Base-by-base conservation (phyloP, 2,888 invertebrate genomes). In the Heteromyza rotundicornis region DNA sequence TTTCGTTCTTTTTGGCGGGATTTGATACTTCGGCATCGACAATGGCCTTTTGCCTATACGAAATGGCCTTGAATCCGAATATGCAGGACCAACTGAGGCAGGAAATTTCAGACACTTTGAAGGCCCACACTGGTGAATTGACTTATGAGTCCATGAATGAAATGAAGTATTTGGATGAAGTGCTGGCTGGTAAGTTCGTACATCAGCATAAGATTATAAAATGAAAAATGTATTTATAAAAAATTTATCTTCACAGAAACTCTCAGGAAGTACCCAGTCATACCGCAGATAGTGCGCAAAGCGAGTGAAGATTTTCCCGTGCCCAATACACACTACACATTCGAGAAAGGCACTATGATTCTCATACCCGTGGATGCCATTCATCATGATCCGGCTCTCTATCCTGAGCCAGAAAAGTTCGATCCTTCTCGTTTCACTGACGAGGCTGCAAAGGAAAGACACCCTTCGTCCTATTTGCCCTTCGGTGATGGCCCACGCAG, bases 341-440 rank as follows among this genome's bases (percentile, higher is more conserved):
- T 87, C 59, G 85, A 86, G 47, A 81, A 84, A 40, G 70, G 63
- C n/a, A 64, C 67, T 0, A 20, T 64, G 1, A 24, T 76, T 0
- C 0, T 70, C 1, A 73, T 79, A 19, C 75, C 78, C 1, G 60
- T 70, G 2, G 83, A 84, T 65, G 84, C 84, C 1, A 85, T 89
- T 64, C 89, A 89, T 62, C 85, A 84, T 74, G 88, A 88, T 69
- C 77, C 78, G 0, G 64, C 77, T 10, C 70, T 80, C 32, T 84
- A 80, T 64, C 80, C 81, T 0, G 81, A 89, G 2, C 89, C 89
- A 0, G 83, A 86, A 2, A 84, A 80, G 35, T 89, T 88, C 62
- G 84, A 87, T 59, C 89, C 89, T 0, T 86, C 87, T 20, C 82
- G 89, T 68, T 89, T 89, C 72, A 77, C 83, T 0, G 77, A 83